These are phyloP conservation scores for Cliona cf. orientalis DNA, from an alignment of 37 sponge, comb jelly and placozoan genomes.

Conservation along the genomic window DNA sequence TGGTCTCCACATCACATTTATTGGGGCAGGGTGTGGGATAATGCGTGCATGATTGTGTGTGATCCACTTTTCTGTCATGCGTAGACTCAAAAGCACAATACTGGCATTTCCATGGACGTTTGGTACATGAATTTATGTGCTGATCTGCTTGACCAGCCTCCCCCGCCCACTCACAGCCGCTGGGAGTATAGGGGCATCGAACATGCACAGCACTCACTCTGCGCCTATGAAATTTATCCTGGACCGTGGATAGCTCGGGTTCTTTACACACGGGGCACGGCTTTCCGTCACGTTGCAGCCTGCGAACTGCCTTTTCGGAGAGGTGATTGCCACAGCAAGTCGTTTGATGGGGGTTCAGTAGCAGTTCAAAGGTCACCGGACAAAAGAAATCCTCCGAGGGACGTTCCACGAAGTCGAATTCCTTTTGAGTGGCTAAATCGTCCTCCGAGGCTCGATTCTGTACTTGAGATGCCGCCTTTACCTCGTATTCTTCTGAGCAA, in stretches of 20 bases:
- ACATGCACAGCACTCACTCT: slow-evolving; percentile 24
- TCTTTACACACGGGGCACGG: slow-evolving; percentile 44
- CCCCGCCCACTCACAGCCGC: slow-evolving; percentile 57
- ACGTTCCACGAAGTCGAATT: slow-evolving; percentile 23
- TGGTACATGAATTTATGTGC: slow-evolving; percentile 21
- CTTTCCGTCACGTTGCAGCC: slow-evolving; percentile 2
- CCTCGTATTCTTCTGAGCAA: no score
- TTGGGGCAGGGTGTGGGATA: no score
- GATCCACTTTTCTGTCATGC: no score
- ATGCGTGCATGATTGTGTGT: no score
- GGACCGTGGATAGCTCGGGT: slow-evolving; percentile 4
- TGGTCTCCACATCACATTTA: no score
- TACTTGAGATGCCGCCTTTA: no score
- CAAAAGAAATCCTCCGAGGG: slow-evolving; percentile 28
- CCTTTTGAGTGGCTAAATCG: slow-evolving; percentile 59
- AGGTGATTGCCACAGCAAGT: slow-evolving; percentile 43
- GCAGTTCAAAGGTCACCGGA: slow-evolving; percentile 22
- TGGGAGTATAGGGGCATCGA: slow-evolving; percentile 19
- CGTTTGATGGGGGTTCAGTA: slow-evolving; percentile 45
- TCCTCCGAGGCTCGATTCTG: no score
- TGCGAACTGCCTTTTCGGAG: background rate
- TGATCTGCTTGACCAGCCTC: background rate
- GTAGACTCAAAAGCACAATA: slow-evolving; percentile 15
- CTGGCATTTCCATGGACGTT: slow-evolving; percentile 32
- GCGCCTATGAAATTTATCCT: slow-evolving; percentile 23